Base-by-base conservation (phyloP, 2,113 vertebrate genomes). In the Bettongia penicillata region DNA sequence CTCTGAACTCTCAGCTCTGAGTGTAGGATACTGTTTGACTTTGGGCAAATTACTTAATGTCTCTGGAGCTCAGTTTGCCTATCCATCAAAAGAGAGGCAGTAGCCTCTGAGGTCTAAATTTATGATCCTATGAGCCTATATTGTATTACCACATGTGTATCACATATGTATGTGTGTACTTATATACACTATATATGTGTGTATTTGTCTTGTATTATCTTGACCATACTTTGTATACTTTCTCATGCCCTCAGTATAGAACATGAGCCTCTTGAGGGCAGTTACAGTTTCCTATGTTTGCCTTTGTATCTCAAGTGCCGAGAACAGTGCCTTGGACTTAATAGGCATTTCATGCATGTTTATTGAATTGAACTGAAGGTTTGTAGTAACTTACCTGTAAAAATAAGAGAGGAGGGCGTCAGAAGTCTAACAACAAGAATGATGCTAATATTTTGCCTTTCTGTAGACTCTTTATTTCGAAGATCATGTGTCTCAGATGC, bases 391-490 rank as follows among this genome's bases (percentile, higher is more conserved):
- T n/a, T 77, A 77, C 37, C 37, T 19, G 22, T 77, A n/a, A 43
- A 77, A 77, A n/a, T 43, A 77, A 77, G 68, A 77, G 16, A 26
- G 91, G 48, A n/a, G 9, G 22, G 90, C 51, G 28, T 48, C 52
- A 94, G 93, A 57, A 14, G 5, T 53, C 91, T 61, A 93, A 52
- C 3, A 68, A 95, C 93, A 6, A 94, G 3, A 91, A 53, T 53
- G 37, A 43, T n/a, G 37, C 89, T 52, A 92, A 93, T 3, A 92
- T 9, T 92, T 91, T 37, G 43, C 31, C 51, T 51, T 10, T 51
- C 51, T 19, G 51, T 92, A 92, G 25, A 91, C 37, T 95, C 11
- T 84, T 57, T 53, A 84, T 92, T 19, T 19, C 91, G 68, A 91
- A 77, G 68, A 77, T 37, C 19, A 22, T 8, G 2, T 22, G 68